Evolutionary conservation across 2,888 invertebrate species (phyloP).

Genomic region (Ochropacha duplaris): DNA sequence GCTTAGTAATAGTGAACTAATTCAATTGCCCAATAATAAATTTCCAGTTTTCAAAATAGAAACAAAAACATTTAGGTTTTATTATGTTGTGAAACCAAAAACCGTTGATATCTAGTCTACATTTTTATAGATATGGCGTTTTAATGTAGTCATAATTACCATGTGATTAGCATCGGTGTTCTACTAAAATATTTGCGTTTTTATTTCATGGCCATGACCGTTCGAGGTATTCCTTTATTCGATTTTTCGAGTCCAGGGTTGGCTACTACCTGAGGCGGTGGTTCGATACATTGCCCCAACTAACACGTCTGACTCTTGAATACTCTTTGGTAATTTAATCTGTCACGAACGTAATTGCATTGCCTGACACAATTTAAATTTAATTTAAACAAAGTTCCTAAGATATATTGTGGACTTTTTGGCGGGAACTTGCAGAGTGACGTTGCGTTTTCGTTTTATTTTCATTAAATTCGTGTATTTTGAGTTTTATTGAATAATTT

Average conservation of each 20-base stretch:
- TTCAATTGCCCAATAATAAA: not conserved
- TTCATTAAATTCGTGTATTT: too few relatives aligned
- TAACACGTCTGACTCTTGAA: not conserved
- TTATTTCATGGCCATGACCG: constrained; percentile 17
- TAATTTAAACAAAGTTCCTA: too few relatives aligned
- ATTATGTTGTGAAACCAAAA: not conserved
- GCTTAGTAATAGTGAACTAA: not conserved
- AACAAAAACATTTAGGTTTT: not conserved
- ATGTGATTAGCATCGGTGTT: constrained; percentile 13
- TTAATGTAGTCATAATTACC: not conserved
- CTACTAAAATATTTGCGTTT: constrained; percentile 12
- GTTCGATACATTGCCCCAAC: not conserved
- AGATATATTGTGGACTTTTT: too few relatives aligned
- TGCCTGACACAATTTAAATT: not conserved
- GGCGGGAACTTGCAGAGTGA: too few relatives aligned
- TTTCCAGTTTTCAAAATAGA: not conserved
- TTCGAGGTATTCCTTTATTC: not conserved
- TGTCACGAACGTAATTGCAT: not conserved
- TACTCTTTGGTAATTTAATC: not conserved
- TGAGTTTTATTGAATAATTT: too few relatives aligned
- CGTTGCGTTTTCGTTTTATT: too few relatives aligned
- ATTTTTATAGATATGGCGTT: not conserved
- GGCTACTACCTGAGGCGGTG: constrained; percentile 11
- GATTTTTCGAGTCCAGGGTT: constrained; percentile 26
- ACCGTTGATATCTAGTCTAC: not conserved